Evolutionary conservation across 1,140 invertebrate species (phyloP), one percentile per base, ranked within the genome.

Genomic region (Berghia stephanieae): DNA sequence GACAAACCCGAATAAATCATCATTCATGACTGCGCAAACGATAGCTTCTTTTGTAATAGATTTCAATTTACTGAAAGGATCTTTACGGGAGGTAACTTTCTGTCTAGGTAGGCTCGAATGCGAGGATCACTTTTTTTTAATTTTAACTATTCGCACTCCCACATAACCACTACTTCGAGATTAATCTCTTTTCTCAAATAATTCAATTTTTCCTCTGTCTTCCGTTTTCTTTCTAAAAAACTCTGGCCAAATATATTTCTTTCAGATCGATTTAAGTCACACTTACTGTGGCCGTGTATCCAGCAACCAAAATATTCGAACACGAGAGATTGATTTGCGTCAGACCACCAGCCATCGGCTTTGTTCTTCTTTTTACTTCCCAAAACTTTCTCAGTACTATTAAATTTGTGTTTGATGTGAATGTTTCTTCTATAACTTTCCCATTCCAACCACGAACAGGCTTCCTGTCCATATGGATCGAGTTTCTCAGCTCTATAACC

Each of bases 1-100:
- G 18, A 78, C 60, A 21, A 82, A 34, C 16, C 81, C 79, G 66
- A 82, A 82, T 13, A 68, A 24, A 24, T 42, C 16, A 27, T 49
- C 44, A 1, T 36, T 27, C 43, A 46, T 13, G 2, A 78, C 66
- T 0, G 40, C 49, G n/a, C 66, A 38, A n/a, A 70, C 24, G 24
- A 77, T 78, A 36, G 72, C 36, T n/a, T 18, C 36, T 44, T 24
- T 16, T 18, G 24, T 70, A 27, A 75, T 60, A 18, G 52, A 6
- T 60, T 1, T 24, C 4, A 24, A 16, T 1, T 24, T 27, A 8
- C 31, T 8, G 21, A 24, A n/a, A 24, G 13, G 67, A 21, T 10
- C 36, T 1, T 10, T 13, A n/a, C 36, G 3, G 21, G 49, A 16
- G 4, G 34, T 4, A 42, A 13, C 5, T 10, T 24, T 31, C 36